phyloP scores from a whole-genome alignment of 2,888 invertebrate species.

The Cotesia congregata region DNA sequence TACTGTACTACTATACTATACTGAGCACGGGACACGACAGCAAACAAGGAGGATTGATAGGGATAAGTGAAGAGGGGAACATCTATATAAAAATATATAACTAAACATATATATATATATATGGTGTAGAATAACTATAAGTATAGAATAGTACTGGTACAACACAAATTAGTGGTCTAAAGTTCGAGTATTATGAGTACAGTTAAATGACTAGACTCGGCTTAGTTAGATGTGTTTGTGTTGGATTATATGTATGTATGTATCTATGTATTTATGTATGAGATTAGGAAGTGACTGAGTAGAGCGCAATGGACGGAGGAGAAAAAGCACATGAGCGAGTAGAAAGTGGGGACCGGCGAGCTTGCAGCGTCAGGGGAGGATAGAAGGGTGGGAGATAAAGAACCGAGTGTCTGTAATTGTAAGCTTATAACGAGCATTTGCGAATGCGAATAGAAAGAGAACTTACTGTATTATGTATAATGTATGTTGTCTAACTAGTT shows the following conservation, averaged over 20 bases:
- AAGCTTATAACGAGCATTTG: conserved; percentile 43
- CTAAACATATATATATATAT: background rate
- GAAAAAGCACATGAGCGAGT: conserved; percentile 6
- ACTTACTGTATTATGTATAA: conserved; percentile 22
- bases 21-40: background rate
- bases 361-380: background rate
- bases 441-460: background rate
- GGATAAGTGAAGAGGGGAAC: background rate
- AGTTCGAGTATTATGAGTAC: background rate
- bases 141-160: no score
- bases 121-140: background rate
- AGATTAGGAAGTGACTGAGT: background rate
- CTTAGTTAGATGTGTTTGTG: background rate
- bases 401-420: conserved; percentile 43
- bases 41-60: background rate
- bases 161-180: background rate
- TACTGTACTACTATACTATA: conserved; percentile 9
- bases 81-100: background rate
- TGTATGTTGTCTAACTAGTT: conserved; percentile 33
- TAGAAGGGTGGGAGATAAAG: background rate
- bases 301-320: conserved; percentile 14
- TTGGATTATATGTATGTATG: background rate
- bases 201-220: background rate
- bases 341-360: background rate
- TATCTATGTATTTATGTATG: conserved; percentile 3